Evolutionary conservation across 1,140 invertebrate genomes (phyloP), one percentile per base, ranked within the genome.

Genomic region (Augochlora pura): DNA sequence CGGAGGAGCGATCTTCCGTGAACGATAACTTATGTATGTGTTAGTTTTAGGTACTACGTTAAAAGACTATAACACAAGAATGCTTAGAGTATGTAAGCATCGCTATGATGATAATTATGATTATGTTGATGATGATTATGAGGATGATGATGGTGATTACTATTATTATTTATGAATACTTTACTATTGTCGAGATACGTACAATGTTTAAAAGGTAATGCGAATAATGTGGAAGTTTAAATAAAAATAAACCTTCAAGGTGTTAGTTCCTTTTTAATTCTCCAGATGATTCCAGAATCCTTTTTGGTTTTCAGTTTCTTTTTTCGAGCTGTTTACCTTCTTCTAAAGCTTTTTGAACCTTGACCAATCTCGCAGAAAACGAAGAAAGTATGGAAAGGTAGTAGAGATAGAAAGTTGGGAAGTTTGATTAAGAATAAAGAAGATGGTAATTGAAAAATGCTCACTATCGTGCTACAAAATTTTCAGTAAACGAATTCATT

Each of bases 121-220:
- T 57, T 27, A 85, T 81, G 75, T 87, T 86, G 80, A 88, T 74
- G 12, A 74, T 65, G 10, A 52, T 16, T 3, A 18, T 52, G 49
- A 52, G 2, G 49, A 52, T 52, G 49, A 52, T 52, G 49, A 89
- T 71, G 52, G 73, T 71, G 72, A 66, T 67, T 32, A 77, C 21
- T 49, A 80, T 71, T 86, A 89, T 90, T 90, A 90, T 90, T 90
- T 89, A 90, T 91, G 88, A 90, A 85, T 89, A 88, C 88, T 91
- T 90, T 88, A 91, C 88, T 90, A 90, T 89, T 89, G 85, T 87
- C 80, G 85, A 90, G 76, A 91, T 82, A 84, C 67, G 81, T 80
- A 87, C 85, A 85, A 85, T 85, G 72, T 84, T 89, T 85, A 87
- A 87, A 78, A 89, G 84, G 86, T 88, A 89, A 89, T 86, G 86